These are phyloP conservation scores for Apamea crenata DNA, from an alignment of 2,888 invertebrate genomes.

Conservation along the genomic window DNA sequence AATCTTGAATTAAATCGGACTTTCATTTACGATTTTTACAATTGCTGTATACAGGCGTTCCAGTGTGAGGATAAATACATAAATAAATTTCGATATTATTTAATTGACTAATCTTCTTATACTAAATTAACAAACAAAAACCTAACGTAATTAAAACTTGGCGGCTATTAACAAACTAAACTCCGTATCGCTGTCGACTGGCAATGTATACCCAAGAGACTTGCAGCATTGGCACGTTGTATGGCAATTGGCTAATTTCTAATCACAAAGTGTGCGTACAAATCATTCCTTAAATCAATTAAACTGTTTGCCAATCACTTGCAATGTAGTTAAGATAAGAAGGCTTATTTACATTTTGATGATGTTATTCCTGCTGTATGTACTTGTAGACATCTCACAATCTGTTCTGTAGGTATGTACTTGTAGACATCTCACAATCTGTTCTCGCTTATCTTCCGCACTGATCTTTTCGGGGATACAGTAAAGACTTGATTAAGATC, in stretches of 20 bases:
- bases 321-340: background rate
- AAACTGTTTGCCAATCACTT: background rate
- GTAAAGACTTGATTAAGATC: background rate
- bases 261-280: constrained; percentile 6
- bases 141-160: too few species aligned
- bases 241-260: constrained; percentile 12
- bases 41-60: too few species aligned
- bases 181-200: background rate
- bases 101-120: constrained; percentile 23
- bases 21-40: constrained; percentile 29
- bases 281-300: background rate
- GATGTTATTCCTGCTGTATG: background rate
- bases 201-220: background rate
- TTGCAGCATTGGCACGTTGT: background rate
- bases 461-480: background rate
- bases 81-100: constrained; percentile 32
- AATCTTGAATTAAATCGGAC: constrained; percentile 30
- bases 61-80: too few species aligned
- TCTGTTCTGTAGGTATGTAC: too few species aligned
- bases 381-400: background rate
- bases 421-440: background rate
- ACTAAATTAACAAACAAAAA: background rate
- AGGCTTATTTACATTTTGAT: constrained; percentile 1
- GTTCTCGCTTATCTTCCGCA: constrained; percentile 8
- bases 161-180: background rate